These are phyloP conservation scores for Pelvicachromis taeniatus DNA, from an alignment of 2,113 vertebrate species.

Conservation along the genomic window DNA sequence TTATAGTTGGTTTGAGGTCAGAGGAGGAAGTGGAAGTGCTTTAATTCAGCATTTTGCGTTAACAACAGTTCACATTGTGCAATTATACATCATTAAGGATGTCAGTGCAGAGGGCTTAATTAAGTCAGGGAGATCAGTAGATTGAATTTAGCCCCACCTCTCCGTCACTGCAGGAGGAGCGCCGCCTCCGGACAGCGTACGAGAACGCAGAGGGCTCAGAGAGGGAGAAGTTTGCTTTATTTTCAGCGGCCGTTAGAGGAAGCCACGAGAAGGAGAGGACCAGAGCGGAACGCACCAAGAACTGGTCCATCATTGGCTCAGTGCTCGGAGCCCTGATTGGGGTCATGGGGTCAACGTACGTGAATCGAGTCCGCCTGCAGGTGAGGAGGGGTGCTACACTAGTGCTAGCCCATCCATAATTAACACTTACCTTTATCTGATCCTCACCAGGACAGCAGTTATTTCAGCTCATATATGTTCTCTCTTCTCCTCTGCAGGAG, in stretches of 20 bases:
- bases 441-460: background rate
- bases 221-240: slow-evolving; percentile 87
- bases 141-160: background rate
- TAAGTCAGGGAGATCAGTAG: background rate
- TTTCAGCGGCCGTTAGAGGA: slow-evolving; percentile 88
- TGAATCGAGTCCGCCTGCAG: slow-evolving; percentile 92
- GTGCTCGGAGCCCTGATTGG: slow-evolving; percentile 91
- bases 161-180: slow-evolving; percentile 81
- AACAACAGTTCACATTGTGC: background rate
- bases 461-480: background rate
- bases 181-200: slow-evolving; percentile 78
- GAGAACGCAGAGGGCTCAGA: slow-evolving; percentile 81
- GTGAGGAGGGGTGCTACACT: slow-evolving; percentile 31
- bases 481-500: slow-evolving; percentile 74
- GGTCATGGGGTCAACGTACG: slow-evolving; percentile 91
- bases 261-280: slow-evolving; percentile 95
- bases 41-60: background rate
- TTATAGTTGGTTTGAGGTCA: background rate
- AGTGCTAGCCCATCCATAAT: background rate
- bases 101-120: no score
- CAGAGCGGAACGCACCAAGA: slow-evolving; percentile 92
- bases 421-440: background rate
- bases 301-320: slow-evolving; percentile 96
- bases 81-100: background rate
- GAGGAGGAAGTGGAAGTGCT: background rate